phyloP scores from a whole-genome alignment of 92 coral and sea anemone species.

The Diadumene lineata region DNA sequence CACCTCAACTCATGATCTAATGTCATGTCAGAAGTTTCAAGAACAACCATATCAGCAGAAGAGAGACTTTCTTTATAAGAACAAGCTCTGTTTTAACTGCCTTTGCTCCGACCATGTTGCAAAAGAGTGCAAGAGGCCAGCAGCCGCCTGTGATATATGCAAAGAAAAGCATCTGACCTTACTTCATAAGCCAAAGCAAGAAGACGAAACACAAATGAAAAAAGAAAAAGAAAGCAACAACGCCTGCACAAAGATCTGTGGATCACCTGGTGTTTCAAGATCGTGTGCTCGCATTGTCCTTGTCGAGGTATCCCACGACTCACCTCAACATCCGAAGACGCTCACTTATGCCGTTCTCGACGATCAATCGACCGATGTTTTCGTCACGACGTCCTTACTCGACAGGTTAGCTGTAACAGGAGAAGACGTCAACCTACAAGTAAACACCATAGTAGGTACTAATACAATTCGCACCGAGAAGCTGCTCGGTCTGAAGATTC shows the following conservation, averaged over 20 bases:
- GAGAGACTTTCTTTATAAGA: constrained; percentile 57
- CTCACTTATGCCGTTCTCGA: constrained; percentile 58
- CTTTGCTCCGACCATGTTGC: constrained; percentile 44
- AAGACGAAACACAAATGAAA: not conserved
- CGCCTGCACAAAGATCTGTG: constrained; percentile 63
- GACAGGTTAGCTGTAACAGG: constrained; percentile 31
- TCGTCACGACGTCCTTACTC: constrained; percentile 47
- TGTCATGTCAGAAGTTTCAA: constrained; percentile 44
- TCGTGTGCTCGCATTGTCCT: constrained; percentile 69
- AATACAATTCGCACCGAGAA: constrained; percentile 41
- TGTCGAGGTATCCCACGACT: constrained; percentile 55
- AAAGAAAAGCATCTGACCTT: constrained; percentile 53
- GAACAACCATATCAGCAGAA: constrained; percentile 45
- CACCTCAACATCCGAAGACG: constrained; percentile 28
- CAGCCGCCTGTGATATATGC: constrained; percentile 50
- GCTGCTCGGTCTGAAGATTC: constrained; percentile 28
- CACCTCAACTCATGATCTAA: constrained; percentile 37
- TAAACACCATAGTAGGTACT: constrained; percentile 51
- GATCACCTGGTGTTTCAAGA: constrained; percentile 32
- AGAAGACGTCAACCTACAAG: constrained; percentile 55
- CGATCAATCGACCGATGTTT: constrained; percentile 73
- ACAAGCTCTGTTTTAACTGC: constrained; percentile 49
- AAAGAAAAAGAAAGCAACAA: too few species aligned
- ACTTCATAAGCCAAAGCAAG: constrained; percentile 54
- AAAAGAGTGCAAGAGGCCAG: constrained; percentile 36